Percentiles rank a stretch among this genome's conserved stretches.
Conservation (phyloP, 35 echinoderm and acorn worm species). For the Acanthaster planci region DNA sequence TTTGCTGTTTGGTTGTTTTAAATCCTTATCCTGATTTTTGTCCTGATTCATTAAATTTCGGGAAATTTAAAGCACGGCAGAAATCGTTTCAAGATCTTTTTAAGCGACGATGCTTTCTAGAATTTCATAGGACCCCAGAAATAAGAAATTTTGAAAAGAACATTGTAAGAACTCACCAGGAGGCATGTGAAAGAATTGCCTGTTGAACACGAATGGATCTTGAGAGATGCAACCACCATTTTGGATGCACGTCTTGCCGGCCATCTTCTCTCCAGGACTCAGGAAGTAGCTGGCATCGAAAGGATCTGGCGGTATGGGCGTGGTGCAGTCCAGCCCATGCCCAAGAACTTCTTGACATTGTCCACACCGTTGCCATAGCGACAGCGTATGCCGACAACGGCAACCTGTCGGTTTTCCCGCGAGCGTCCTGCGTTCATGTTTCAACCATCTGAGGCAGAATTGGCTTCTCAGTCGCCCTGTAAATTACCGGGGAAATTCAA, state of each 20-base stretch:
- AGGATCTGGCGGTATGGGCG: slow-evolving; percentile 36
- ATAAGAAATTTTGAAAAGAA: background rate
- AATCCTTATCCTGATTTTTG: too few species aligned
- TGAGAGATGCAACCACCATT: slow-evolving; percentile 48
- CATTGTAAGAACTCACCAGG: slow-evolving; percentile 48
- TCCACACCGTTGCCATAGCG: slow-evolving; percentile 60
- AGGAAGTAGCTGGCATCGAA: slow-evolving; percentile 48
- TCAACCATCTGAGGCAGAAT: background rate
- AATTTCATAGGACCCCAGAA: background rate
- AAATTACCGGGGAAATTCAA: background rate
- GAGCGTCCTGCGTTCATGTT: slow-evolving; percentile 1
- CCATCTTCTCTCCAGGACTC: slow-evolving; percentile 42
- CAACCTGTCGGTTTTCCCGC: slow-evolving; percentile 28
- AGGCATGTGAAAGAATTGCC: slow-evolving; percentile 75
- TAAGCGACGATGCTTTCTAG: background rate
- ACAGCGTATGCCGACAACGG: slow-evolving; percentile 78
- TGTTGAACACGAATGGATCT: slow-evolving; percentile 58
- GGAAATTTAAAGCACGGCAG: too few species aligned
- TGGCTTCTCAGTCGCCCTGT: background rate
- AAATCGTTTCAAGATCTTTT: too few species aligned
- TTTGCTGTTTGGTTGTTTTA: too few species aligned
- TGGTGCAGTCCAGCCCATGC: slow-evolving; percentile 59
- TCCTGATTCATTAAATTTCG: too few species aligned
- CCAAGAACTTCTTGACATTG: slow-evolving; percentile 52
- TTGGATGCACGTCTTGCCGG: slow-evolving; percentile 63